Evolutionary conservation across 2,888 invertebrate species (phyloP).

Genomic region (Eutolmus rufibarbis): DNA sequence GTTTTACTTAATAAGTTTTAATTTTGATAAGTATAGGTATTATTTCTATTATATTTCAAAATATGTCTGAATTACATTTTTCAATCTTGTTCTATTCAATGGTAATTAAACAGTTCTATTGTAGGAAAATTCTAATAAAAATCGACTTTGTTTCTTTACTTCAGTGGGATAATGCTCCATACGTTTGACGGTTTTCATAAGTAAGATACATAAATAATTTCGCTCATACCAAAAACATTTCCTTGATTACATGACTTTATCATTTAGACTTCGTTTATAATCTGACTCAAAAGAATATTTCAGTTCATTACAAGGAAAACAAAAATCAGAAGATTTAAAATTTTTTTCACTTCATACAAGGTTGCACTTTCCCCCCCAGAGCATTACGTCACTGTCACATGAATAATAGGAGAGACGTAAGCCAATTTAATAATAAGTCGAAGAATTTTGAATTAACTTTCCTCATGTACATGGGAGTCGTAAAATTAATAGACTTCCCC

Average conservation of each 20-base stretch:
- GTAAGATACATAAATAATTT: no score
- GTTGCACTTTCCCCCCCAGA: neutral
- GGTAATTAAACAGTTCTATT: no score
- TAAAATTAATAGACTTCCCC: slow-evolving; percentile 43
- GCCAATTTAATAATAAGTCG: slow-evolving; percentile 36
- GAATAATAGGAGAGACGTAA: slow-evolving; percentile 29
- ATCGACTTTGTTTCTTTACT: no score
- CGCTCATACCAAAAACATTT: no score
- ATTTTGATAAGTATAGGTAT: no score
- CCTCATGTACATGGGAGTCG: slow-evolving; percentile 33
- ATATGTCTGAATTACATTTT: no score
- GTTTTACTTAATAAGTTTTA: no score
- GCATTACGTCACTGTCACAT: slow-evolving; percentile 29
- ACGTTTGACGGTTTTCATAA: no score
- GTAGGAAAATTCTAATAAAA: no score
- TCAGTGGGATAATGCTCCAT: no score
- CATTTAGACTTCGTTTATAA: neutral
- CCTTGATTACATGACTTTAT: neutral
- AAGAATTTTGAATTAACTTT: slow-evolving; percentile 33
- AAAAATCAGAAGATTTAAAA: neutral
- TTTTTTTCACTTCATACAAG: neutral
- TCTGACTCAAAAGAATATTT: neutral
- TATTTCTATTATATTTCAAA: no score
- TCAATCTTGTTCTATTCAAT: no score
- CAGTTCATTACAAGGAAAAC: neutral